Conservation (phyloP, 2,113 vertebrate species). For the Pseudonaja textilis region DNA sequence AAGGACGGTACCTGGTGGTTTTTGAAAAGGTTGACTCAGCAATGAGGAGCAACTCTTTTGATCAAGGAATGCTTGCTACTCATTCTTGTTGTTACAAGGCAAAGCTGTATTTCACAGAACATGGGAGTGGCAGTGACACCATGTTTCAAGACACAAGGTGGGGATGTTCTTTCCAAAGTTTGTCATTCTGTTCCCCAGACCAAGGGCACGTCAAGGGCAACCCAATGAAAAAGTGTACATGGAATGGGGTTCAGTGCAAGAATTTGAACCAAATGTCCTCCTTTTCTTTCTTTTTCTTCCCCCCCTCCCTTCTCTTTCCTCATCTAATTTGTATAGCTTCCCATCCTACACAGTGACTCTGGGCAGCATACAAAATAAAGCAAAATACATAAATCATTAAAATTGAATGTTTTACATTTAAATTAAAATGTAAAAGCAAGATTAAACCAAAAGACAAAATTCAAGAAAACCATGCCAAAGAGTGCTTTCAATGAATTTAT, state of each 20-base stretch:
- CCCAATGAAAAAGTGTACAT: neutral
- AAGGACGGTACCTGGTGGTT: neutral
- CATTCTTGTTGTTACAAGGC: neutral
- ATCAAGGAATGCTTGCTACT: slow-evolving; percentile 2
- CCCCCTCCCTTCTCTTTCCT: fast-evolving
- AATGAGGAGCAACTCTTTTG: slow-evolving; percentile 27
- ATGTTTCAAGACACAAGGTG: neutral
- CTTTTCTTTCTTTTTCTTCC: too few species aligned
- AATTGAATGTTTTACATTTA: neutral
- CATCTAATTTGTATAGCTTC: too few species aligned
- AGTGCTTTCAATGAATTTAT: neutral
- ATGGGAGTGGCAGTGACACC: neutral
- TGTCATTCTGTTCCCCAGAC: neutral
- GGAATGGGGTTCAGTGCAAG: neutral
- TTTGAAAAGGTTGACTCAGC: slow-evolving; percentile 40
- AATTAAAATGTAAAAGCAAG: neutral
- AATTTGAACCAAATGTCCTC: neutral
- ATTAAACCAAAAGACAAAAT: neutral
- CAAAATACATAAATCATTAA: neutral
- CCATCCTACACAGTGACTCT: neutral
- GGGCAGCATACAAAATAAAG: neutral
- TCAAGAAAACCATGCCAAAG: neutral
- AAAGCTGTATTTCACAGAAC: slow-evolving; percentile 25
- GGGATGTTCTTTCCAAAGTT: neutral
- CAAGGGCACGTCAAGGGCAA: neutral